Conservation (phyloP, 2,113 vertebrate genomes). For the Hemibagrus wyckioides region DNA sequence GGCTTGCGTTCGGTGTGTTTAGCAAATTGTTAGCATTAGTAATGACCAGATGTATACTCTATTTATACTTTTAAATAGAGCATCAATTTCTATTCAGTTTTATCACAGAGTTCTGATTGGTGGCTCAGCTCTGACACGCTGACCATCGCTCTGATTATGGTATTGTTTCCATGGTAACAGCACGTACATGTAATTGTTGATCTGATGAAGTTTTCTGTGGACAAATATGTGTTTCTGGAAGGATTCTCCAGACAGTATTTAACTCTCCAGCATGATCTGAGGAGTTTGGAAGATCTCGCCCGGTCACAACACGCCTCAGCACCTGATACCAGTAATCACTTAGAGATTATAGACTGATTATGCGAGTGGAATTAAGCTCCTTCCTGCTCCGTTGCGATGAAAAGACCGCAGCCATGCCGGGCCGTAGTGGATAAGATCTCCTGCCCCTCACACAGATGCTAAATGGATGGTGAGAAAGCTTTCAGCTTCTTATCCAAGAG, state of each 20-base stretch:
- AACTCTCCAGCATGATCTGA: background rate
- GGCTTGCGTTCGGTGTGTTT: too few relatives aligned
- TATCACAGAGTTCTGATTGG: background rate
- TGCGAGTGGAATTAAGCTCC: background rate
- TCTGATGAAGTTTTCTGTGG: background rate
- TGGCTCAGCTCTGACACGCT: too few relatives aligned
- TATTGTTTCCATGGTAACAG: background rate
- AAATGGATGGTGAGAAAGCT: conserved; percentile 32
- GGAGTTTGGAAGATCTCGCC: too few relatives aligned
- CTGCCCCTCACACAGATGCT: conserved; percentile 16
- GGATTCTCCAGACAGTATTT: background rate
- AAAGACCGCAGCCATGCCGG: background rate
- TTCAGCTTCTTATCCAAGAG: conserved; percentile 26
- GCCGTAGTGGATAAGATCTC: background rate
- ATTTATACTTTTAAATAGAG: background rate
- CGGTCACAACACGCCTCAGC: background rate
- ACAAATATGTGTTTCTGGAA: background rate
- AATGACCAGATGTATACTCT: background rate
- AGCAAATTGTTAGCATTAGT: background rate
- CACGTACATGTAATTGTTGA: background rate
- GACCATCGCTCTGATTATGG: too few relatives aligned
- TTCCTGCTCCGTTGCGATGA: background rate
- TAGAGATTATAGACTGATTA: background rate
- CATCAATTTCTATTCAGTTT: background rate
- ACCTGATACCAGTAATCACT: background rate